Conservation (phyloP, 2,797 vertebrate species). For the Rousettus madagascariensis region DNA sequence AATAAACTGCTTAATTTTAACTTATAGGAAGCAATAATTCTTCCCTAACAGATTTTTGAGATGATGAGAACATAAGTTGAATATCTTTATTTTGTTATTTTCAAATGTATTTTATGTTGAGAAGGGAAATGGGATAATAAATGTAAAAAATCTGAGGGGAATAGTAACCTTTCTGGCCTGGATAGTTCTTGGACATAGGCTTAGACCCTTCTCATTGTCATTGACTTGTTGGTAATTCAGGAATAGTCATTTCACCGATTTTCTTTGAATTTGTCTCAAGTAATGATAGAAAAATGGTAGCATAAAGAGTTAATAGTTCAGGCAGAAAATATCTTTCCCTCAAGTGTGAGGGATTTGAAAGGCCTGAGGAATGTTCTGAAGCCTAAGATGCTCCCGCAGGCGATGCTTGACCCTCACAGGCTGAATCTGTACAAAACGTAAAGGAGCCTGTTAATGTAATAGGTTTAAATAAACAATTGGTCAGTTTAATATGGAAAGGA, state of each 20-base stretch:
- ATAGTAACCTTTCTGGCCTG: neutral
- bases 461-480: neutral
- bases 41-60: neutral
- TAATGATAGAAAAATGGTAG: neutral
- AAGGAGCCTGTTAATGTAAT: neutral
- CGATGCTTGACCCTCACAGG: neutral
- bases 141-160: neutral
- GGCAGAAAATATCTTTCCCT: neutral
- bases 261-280: neutral
- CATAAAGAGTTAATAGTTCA: constrained; percentile 3
- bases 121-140: neutral
- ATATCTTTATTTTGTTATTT: constrained; percentile 25
- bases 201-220: neutral
- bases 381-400: neutral
- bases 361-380: neutral
- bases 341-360: neutral
- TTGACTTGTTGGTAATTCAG: neutral
- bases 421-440: neutral
- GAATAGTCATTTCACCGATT: neutral
- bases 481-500: constrained; percentile 21
- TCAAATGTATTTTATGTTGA: constrained; percentile 18
- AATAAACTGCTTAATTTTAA: neutral
- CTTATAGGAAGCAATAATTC: neutral
- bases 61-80: neutral
- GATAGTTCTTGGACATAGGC: neutral